Base-by-base conservation (phyloP, 2,888 invertebrate species). In the Mayetiola destructor region DNA sequence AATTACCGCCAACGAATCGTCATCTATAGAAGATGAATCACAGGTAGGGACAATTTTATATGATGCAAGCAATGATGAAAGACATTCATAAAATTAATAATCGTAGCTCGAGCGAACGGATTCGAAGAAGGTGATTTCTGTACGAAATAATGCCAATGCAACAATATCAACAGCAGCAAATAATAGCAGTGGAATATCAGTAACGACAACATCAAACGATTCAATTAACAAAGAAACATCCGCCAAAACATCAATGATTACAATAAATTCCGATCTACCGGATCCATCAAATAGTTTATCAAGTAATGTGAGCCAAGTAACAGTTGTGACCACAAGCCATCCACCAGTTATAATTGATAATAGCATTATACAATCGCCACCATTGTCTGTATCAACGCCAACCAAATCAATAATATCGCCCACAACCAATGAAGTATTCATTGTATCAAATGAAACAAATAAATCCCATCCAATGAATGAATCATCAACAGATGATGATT, bases 241-340 rank as follows among this genome's bases (percentile, higher is more conserved):
- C 63, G 12, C 64, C 63, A 53, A 61, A 63, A 70, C 71, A 30
- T 71, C 72, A 18, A 63, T 69, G 35, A 68, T 73, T 32, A 72
- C 73, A 27, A 69, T 72, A 16, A 72, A 71, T 56, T 69, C 68
- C 57, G 67, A 70, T 61, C 61, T 64, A n/a, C 65, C 68, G 8
- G 61, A 66, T 61, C 73, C 77, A 59, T 81, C 81, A n/a, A 87
- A 87, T 71, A 85, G 85, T 64, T 73, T 87, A 62, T 82, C 82
- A 1, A 80, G 84, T 36, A 68, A 74, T 57, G 80, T 85, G 55
- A 86, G 84, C 57, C 84, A 84, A 65, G 85, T 88, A 59, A 88
- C 88, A 1, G 88, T 89, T 35, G 88, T 89, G 56, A 85, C 85
- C 16, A 88, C 86, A 55, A 76, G 74, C 10, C 89, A 89, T 71